Base-by-base conservation (phyloP, 2,113 vertebrate genomes). In the Microtus pennsylvanicus region DNA sequence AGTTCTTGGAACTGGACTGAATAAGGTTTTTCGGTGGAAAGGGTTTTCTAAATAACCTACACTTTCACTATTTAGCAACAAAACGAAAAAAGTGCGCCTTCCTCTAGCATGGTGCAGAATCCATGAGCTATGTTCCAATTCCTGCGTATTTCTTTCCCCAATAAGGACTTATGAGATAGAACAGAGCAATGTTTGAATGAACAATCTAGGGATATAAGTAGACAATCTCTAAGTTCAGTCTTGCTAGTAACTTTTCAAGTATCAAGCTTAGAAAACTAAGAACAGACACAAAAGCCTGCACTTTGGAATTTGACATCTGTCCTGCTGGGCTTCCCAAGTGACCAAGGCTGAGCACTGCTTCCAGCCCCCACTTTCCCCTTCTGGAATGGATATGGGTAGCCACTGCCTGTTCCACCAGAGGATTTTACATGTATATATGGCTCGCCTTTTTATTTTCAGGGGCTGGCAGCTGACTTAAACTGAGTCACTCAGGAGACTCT, bases 201-300 rank as follows among this genome's bases (percentile, higher is more conserved):
- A 86, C 19, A 93, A 88, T 86, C 81, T 38, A 93, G 92, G 70
- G 52, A 93, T 33, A 22, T 55, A 95, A 30, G 96, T 11, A 81
- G 58, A 14, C 35, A 97, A 92, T 52, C 69, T 91, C 2, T 87
- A 83, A 89, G 19, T 11, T 92, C 74, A 92, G 58, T 16, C 80
- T 93, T 93, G n/a, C 22, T 92, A 94, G 82, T 77, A 87, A 89
- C 35, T 91, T 89, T 82, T 87, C 35, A 91, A 96, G 74, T 78
- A 89, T 21, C 55, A 87, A 89, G 45, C 14, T 65, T 55, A 69
- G 82, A 74, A 87, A 93, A 93, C 82, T 42, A 96, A 86, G 95
- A 90, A 58, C 33, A 90, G 70, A 63, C 45, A 89, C 0, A 96
- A 75, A 91, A 93, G 93, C 55, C 12, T 69, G 30, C n/a, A 16